A percentile compares a stretch with the other conserved stretches of the same genome.
Evolutionary conservation across 2,797 vertebrate species (phyloP).

Genomic region (Brachyalestes nurse): DNA sequence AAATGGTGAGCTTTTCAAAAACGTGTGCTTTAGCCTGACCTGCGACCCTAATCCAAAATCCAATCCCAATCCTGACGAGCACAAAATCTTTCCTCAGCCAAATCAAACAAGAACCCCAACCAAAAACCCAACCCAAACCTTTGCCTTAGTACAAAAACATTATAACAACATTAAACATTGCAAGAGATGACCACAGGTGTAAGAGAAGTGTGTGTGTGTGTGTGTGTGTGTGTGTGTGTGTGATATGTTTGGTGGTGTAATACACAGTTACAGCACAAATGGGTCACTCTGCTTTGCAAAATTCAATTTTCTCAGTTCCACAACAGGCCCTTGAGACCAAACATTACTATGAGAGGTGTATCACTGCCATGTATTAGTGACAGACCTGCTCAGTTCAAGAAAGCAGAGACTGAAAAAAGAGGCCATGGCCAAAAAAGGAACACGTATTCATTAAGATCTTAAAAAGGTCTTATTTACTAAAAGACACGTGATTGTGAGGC

Average conservation of each 20-base stretch:
- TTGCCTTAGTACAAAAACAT: neutral
- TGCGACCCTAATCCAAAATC: neutral
- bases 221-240: too few relatives aligned
- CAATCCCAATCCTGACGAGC: neutral
- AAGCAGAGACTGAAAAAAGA: neutral
- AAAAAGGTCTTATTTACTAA: neutral
- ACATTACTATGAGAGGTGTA: neutral
- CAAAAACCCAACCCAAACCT: constrained; percentile 2
- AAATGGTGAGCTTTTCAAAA: neutral
- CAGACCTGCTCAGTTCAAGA: neutral
- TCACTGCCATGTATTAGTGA: neutral
- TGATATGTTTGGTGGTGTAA: neutral
- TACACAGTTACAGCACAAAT: neutral
- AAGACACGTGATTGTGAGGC: neutral
- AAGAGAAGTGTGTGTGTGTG: neutral
- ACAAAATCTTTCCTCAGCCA: neutral
- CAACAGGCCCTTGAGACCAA: neutral
- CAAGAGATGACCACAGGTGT: neutral
- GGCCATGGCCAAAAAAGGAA: neutral
- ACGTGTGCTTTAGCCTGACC: neutral
- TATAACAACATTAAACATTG: constrained; percentile 14
- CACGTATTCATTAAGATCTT: neutral
- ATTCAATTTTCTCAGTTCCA: constrained; percentile 3
- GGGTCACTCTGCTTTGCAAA: neutral
- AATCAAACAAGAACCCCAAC: constrained; percentile 7